Evolutionary conservation across 2,888 invertebrate genomes (phyloP), one percentile per base, ranked within the genome.

Genomic region (Limnephilus lunatus): DNA sequence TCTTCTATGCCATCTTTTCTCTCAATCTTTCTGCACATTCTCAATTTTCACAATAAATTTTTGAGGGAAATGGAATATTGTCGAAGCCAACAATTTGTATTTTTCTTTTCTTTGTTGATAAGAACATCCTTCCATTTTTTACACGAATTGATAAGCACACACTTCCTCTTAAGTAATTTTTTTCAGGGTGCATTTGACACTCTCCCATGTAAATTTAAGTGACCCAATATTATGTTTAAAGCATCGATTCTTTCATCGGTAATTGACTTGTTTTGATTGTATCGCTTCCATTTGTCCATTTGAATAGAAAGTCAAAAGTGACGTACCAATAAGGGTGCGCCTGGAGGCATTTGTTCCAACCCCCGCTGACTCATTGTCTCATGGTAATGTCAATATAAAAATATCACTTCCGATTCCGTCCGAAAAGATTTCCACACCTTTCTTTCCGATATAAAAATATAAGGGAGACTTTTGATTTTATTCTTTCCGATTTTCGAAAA

Each of bases 301-400:
- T 12, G 44, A n/a, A 86, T 44, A 7, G 86, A 15, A 86, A 48
- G 48, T 86, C 86, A 44, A 83, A 31, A 35, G 30, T 88, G 88
- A 88, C 80, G 88, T 68, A 14, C 80, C 80, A 25, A 88, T 88
- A 80, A 82, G 89, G 90, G 88, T 80, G 92, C 86, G 90, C 48
- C 92, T 82, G 81, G 86, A 53, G 81, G 89, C 81, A 86, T 90
- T 88, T 90, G 35, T 48, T 91, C 30, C 86, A 90, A 89, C 91
- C 81, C 86, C 91, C 53, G 85, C 91, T 86, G n/a, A 39, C 91
- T 91, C 92, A 92, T 91, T 91, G 91, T 92, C 91, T 89, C 89
- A 15, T 11, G 81, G 83, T 68, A 68, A 68, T 81, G 53, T 83
- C 89, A 83, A 53, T 87, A 80, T 15, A 80, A 44, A 80, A 91